These are phyloP conservation scores for Phalloptychus januarius DNA, from an alignment of 2,797 vertebrate species.

Conservation along the genomic window DNA sequence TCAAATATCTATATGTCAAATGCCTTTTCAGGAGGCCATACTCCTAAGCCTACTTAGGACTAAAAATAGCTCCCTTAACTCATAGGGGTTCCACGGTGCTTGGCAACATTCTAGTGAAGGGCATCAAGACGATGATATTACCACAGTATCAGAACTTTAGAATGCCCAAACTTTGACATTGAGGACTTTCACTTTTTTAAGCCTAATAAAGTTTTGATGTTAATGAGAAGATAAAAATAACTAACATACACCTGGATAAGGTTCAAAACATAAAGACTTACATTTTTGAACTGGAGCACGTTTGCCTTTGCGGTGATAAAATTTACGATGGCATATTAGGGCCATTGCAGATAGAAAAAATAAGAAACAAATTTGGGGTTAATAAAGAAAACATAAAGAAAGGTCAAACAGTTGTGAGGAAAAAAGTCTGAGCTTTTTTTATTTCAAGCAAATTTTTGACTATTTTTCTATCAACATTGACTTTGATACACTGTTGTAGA, in stretches of 20 bases:
- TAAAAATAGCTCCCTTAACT: constrained; percentile 77
- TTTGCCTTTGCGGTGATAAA: not conserved
- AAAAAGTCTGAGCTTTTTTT: too few relatives aligned
- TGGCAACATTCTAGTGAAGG: constrained; percentile 64
- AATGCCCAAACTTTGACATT: constrained; percentile 45
- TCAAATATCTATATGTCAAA: constrained; percentile 49
- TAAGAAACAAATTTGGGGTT: not conserved
- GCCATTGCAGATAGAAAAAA: not conserved
- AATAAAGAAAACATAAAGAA: too few relatives aligned
- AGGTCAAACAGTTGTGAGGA: too few relatives aligned
- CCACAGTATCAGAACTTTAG: constrained; percentile 30
- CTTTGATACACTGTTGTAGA: too few relatives aligned
- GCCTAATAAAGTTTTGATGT: not conserved
- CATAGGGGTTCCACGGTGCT: constrained; percentile 65
- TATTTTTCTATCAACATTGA: too few relatives aligned
- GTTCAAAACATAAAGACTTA: not conserved
- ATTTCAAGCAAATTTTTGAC: too few relatives aligned
- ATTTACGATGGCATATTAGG: not conserved
- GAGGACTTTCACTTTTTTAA: constrained; percentile 27
- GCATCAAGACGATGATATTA: constrained; percentile 48
- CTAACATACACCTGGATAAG: not conserved
- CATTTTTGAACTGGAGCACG: not conserved
- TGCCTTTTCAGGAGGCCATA: constrained; percentile 46
- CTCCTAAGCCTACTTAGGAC: constrained; percentile 43
- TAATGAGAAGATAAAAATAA: not conserved